Conservation (phyloP, 1,140 invertebrate genomes). For the Drosophila ambigua region DNA sequence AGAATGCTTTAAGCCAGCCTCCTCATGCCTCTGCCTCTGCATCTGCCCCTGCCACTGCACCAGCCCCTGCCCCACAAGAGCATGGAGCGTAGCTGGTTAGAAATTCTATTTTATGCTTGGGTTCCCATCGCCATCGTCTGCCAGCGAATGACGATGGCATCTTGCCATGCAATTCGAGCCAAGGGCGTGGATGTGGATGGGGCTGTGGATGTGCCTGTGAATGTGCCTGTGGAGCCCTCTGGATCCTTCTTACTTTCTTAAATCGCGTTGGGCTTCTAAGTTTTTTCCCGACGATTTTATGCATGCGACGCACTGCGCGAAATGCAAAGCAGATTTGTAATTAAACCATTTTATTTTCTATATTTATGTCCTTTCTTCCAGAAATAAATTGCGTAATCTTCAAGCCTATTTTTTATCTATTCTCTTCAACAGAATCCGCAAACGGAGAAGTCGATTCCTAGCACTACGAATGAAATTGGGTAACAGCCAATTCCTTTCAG, state of each 20-base stretch:
- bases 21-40: neutral
- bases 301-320: constrained; percentile 45
- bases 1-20: constrained; percentile 54
- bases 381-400: neutral
- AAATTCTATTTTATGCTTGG: constrained; percentile 77
- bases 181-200: constrained; percentile 55
- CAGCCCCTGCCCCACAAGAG: constrained; percentile 12
- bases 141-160: constrained; percentile 68
- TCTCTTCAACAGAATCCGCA: too few relatives aligned
- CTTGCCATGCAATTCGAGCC: constrained; percentile 73
- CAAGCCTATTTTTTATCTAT: too few relatives aligned
- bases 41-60: neutral
- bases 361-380: too few relatives aligned
- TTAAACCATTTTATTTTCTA: neutral
- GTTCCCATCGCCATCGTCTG: constrained; percentile 55
- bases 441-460: too few relatives aligned
- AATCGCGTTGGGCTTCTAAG: constrained; percentile 62
- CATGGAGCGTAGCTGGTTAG: constrained; percentile 52
- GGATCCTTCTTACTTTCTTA: constrained; percentile 42
- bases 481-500: too few relatives aligned
- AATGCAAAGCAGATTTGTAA: neutral
- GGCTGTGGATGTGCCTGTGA: constrained; percentile 17
- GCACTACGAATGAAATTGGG: neutral
- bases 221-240: constrained; percentile 43
- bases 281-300: constrained; percentile 69